Base-by-base conservation (phyloP, 1,140 invertebrate species). In the Drosophila kepulauana region DNA sequence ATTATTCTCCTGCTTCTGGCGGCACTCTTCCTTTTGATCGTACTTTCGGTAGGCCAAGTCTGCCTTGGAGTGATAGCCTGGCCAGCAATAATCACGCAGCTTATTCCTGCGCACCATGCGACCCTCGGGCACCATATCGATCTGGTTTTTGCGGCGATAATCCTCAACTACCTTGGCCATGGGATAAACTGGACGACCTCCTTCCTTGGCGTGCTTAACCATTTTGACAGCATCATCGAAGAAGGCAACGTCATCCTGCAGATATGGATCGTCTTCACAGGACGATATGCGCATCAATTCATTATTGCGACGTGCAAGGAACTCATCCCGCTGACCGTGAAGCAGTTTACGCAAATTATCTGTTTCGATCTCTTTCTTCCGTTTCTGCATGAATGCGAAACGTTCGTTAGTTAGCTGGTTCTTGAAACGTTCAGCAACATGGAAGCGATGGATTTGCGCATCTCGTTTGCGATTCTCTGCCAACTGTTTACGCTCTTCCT, bases 21-120 rank as follows among this genome's bases (percentile, higher is more conserved):
- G 80, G 30, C 84, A 88, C 25, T 48, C 54, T 15, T 80, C 77
- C 0, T 70, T 63, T 15, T 82, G 73, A 28, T 75, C 77, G 43
- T 88, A 88, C 33, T 81, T 78, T 1, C 46, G 52, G 46, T 75
- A 88, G 10, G 78, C 61, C 20, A 84, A 3, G 3, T 88, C 72
- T 1, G 84, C 84, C 30, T 87, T 82, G 30, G 77, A 67, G 15
- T 30, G 45, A 30, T 20, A 88, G 0, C 80, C 80, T 0, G 84
- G 84, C 84, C 80, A 88, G 69, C 84, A 88, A 43, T 51, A 61
- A 41, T 88, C 84, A 1, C 84, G 46, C 0, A 80, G 8, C 3
- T 43, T 35, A 13, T 68, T 79, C 0, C 82, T 35, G 15, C 56
- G 72, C 25, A 88, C 73, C 11, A 72, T n/a, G 5, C 61, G 61